Conservation (phyloP, 2,797 vertebrate genomes). For the Tinamus major region DNA sequence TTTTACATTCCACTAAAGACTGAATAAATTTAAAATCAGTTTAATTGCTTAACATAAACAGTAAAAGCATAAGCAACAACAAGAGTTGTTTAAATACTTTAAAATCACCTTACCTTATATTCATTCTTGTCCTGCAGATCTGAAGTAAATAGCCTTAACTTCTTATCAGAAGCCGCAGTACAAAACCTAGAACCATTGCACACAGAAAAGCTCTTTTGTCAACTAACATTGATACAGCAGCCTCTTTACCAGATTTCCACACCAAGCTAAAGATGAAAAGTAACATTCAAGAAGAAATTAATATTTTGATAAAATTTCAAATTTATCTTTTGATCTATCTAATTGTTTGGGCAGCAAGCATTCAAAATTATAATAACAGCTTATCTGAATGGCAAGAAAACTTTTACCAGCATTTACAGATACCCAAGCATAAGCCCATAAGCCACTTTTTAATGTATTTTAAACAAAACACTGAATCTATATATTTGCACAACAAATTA, state of each 20-base stretch:
- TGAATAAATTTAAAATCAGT: background rate
- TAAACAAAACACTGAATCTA: background rate
- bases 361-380: background rate
- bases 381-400: background rate
- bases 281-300: background rate
- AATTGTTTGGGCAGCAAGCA: background rate
- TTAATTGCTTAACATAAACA: background rate
- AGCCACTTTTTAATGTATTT: background rate
- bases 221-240: background rate
- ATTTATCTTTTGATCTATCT: background rate
- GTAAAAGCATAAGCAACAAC: too few species aligned
- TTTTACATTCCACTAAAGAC: background rate
- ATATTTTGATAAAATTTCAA: background rate
- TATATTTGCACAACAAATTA: too few species aligned
- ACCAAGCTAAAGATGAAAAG: background rate
- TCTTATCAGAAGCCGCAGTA: conserved; percentile 91
- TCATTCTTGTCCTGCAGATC: conserved; percentile 92
- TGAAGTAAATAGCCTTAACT: conserved; percentile 91
- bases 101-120: conserved; percentile 85
- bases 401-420: background rate
- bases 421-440: background rate
- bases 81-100: background rate
- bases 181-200: conserved; percentile 84
- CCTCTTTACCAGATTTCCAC: background rate
- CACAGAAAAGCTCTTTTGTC: background rate